These are phyloP conservation scores for Eira barbara DNA, from an alignment of 2,113 vertebrate genomes.

Conservation along the genomic window DNA sequence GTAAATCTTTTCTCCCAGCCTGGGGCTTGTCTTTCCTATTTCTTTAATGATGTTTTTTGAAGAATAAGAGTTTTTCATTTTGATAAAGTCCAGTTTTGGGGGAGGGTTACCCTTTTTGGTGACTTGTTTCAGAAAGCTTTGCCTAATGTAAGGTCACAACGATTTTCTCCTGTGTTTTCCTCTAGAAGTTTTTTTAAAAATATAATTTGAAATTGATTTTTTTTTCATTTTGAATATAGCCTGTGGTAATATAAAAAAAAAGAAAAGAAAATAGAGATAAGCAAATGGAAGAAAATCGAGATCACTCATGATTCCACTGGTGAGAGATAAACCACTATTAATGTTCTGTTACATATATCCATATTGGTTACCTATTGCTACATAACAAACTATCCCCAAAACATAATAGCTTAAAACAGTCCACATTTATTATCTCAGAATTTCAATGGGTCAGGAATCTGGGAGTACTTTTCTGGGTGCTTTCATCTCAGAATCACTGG, in stretches of 20 bases:
- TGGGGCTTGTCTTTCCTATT: not conserved
- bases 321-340: not conserved
- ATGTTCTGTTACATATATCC: not conserved
- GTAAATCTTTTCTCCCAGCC: not conserved
- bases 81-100: not conserved
- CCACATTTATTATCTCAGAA: not conserved
- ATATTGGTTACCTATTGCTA: not conserved
- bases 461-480: not conserved
- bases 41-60: not conserved
- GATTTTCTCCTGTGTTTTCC: not conserved
- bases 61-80: not conserved
- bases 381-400: not conserved
- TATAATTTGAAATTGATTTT: conserved; percentile 2
- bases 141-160: not conserved
- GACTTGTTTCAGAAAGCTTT: conserved; percentile 11
- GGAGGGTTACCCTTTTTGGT: not conserved
- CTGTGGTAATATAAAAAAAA: not conserved
- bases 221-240: not conserved
- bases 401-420: not conserved
- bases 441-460: not conserved
- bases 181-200: not conserved
- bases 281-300: not conserved
- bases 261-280: not conserved
- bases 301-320: not conserved
- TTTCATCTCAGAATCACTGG: not conserved